Evolutionary conservation across 2,797 vertebrate genomes (phyloP).

Genomic region (Brotula barbata): DNA sequence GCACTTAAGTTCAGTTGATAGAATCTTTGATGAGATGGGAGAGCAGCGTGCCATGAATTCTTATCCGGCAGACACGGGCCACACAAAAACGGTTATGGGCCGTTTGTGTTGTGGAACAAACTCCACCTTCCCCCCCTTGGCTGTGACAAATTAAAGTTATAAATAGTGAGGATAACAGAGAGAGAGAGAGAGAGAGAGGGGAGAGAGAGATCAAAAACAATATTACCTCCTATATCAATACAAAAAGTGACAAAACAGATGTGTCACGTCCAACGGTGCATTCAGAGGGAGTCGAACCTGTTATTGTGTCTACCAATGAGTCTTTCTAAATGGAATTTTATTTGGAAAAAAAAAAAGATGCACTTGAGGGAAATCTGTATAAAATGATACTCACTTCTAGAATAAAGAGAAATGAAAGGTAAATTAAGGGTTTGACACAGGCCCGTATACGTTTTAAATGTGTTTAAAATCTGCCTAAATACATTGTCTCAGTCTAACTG

Average conservation of each 20-base stretch:
- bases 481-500: no score
- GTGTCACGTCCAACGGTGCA: no score
- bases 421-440: no score
- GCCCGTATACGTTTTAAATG: no score
- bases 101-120: slow-evolving; percentile 8
- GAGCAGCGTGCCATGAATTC: background rate
- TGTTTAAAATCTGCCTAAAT: no score
- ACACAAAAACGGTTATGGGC: slow-evolving; percentile 13
- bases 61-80: slow-evolving; percentile 12
- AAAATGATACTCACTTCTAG: no score
- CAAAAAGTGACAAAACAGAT: background rate
- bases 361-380: no score
- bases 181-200: background rate
- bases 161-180: background rate
- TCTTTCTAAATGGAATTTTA: no score
- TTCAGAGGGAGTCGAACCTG: no score
- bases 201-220: background rate
- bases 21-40: slow-evolving; percentile 4
- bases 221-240: background rate
- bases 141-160: background rate
- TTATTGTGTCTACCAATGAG: background rate
- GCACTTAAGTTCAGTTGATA: slow-evolving; percentile 1
- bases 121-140: background rate
- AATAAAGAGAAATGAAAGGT: no score
- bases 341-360: no score